Evolutionary conservation across 2,888 invertebrate species (phyloP).

Genomic region (Candidula unifasciata): DNA sequence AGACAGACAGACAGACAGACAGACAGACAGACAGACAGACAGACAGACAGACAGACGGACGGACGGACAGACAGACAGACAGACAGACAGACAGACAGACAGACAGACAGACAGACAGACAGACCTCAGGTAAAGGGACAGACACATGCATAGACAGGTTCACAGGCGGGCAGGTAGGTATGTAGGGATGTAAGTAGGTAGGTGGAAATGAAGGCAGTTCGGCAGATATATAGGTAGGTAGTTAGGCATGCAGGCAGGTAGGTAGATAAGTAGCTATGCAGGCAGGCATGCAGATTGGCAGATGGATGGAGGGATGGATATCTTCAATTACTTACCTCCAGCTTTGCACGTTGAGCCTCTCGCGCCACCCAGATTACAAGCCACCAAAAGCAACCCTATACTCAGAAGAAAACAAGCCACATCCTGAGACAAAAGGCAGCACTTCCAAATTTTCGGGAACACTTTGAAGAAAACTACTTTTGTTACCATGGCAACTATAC

Average conservation of each 20-base stretch:
- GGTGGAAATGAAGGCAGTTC: neutral
- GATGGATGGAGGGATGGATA: too few species aligned
- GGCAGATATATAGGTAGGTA: neutral
- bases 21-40: conserved; percentile 45
- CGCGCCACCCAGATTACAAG: conserved; percentile 23
- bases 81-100: neutral
- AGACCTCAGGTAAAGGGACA: too few species aligned
- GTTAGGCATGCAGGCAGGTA: neutral
- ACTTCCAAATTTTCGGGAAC: conserved; percentile 68
- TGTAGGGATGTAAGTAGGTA: neutral
- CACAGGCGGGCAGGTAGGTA: neutral
- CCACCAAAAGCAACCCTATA: conserved; percentile 24
- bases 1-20: neutral
- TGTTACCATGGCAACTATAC: conserved; percentile 12
- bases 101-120: neutral
- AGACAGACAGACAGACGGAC: neutral
- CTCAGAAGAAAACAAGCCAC: conserved; percentile 49
- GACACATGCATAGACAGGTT: neutral
- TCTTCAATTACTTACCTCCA: conserved; percentile 29
- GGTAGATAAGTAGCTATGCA: neutral
- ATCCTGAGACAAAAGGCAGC: conserved; percentile 63
- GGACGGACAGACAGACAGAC: conserved; percentile 26
- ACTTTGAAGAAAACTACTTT: conserved; percentile 53
- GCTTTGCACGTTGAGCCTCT: conserved; percentile 3
- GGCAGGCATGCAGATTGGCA: neutral